Conservation (phyloP, 2,797 vertebrate genomes). For the Acanthopagrus latus region DNA sequence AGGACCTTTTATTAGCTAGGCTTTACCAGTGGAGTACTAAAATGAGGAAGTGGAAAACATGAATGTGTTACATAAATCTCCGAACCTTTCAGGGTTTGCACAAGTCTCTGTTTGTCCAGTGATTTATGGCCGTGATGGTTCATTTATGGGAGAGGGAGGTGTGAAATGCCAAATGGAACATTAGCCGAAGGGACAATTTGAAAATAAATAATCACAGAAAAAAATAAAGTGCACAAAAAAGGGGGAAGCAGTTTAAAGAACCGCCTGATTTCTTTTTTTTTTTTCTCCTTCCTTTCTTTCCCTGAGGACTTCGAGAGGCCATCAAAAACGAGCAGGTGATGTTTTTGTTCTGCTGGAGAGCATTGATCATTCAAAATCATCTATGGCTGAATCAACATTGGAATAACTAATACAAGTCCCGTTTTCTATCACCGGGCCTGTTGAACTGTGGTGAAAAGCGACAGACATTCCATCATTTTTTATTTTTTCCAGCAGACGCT, state of each 20-base stretch:
- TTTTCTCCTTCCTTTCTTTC: slow-evolving; percentile 8
- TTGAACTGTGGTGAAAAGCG: slow-evolving; percentile 77
- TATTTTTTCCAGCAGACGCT: slow-evolving; percentile 48
- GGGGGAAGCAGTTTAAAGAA: slow-evolving; percentile 90
- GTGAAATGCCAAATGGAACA: slow-evolving; percentile 98
- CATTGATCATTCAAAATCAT: slow-evolving; percentile 77
- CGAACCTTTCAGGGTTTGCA: slow-evolving; percentile 96
- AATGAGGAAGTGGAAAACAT: slow-evolving; percentile 99
- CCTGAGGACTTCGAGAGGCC: slow-evolving; percentile 64
- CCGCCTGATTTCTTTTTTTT: slow-evolving; percentile 6
- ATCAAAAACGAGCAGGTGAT: slow-evolving; percentile 68
- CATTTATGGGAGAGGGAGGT: slow-evolving; percentile 98
- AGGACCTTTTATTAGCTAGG: slow-evolving; percentile 99
- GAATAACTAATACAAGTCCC: slow-evolving; percentile 78
- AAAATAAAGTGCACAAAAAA: slow-evolving; percentile 82
- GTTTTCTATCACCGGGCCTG: slow-evolving; percentile 73
- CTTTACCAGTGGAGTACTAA: slow-evolving; percentile 99
- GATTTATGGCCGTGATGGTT: slow-evolving; percentile 99
- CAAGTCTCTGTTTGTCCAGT: slow-evolving; percentile 99
- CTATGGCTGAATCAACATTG: slow-evolving; percentile 73
- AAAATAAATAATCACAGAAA: slow-evolving; percentile 99
- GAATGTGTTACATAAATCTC: slow-evolving; percentile 99
- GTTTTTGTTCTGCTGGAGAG: slow-evolving; percentile 62
- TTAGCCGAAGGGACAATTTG: slow-evolving; percentile 98
- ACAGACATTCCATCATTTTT: slow-evolving; percentile 79